These are phyloP conservation scores for Muricea muricata DNA, from an alignment of 92 coral and sea anemone genomes.

Conservation along the genomic window DNA sequence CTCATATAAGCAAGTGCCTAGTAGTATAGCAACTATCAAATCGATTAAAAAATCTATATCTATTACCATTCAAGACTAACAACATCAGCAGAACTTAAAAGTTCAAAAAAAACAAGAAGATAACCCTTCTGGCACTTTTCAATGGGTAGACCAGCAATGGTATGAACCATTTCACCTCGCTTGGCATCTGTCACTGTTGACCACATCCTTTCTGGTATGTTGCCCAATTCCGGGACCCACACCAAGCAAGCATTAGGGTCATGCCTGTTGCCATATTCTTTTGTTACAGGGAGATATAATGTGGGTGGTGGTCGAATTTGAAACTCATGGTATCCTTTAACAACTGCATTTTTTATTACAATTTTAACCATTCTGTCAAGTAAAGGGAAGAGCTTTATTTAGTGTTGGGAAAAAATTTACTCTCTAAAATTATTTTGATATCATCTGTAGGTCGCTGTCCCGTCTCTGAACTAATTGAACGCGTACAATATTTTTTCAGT, in stretches of 20 bases:
- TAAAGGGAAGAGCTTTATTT: neutral
- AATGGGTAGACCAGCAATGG: constrained; percentile 65
- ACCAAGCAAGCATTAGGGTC: constrained; percentile 53
- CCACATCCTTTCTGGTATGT: constrained; percentile 35
- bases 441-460: too few relatives aligned
- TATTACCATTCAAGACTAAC: constrained; percentile 20
- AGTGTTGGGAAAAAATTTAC: neutral
- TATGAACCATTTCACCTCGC: constrained; percentile 48
- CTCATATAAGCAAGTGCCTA: neutral
- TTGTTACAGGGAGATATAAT: constrained; percentile 54
- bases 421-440: neutral
- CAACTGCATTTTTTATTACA: constrained; percentile 55
- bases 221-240: constrained; percentile 56
- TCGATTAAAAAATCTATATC: too few relatives aligned
- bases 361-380: constrained; percentile 23
- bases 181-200: constrained; percentile 44
- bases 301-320: constrained; percentile 60
- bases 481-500: too few relatives aligned
- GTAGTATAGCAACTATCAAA: too few relatives aligned
- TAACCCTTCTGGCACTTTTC: constrained; percentile 62
- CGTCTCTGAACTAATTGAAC: too few relatives aligned
- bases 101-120: constrained; percentile 51
- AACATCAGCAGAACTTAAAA: constrained; percentile 20
- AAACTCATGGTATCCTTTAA: constrained; percentile 61
- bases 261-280: constrained; percentile 47